A percentile compares a stretch with the other conserved stretches of the same genome.
Evolutionary conservation across 2,113 vertebrate species (phyloP).

Genomic region (Epinephelus cyanopodus): DNA sequence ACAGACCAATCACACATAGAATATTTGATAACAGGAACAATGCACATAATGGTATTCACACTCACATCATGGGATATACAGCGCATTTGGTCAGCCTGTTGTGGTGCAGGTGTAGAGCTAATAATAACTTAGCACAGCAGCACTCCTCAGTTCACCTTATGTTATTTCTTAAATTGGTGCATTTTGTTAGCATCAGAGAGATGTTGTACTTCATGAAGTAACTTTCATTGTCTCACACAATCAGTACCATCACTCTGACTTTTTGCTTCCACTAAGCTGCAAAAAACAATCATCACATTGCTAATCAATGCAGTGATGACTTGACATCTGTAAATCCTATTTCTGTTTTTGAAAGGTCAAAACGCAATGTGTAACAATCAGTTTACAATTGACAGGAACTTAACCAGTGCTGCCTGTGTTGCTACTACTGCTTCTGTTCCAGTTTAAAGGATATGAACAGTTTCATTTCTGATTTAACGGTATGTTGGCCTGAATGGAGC

Average conservation of each 20-base stretch:
- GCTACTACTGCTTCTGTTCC: not conserved
- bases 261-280: constrained; percentile 17
- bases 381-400: not conserved
- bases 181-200: constrained; percentile 4
- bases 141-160: not conserved
- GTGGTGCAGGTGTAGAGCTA: not conserved
- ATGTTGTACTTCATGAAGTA: not conserved
- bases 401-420: constrained; percentile 1
- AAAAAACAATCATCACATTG: constrained; percentile 7
- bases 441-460: not conserved
- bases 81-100: not conserved
- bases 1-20: not conserved
- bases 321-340: not conserved
- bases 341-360: constrained; percentile 18
- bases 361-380: not conserved
- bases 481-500: not conserved
- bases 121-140: not conserved
- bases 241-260: constrained; percentile 36
- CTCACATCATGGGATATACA: not conserved
- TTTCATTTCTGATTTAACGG: constrained; percentile 15
- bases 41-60: not conserved
- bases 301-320: constrained; percentile 7
- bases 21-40: not conserved
- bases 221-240: constrained; percentile 18
- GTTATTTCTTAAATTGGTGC: not conserved